Conservation (phyloP, 2,888 invertebrate genomes). For the Neoscelio sp. region DNA sequence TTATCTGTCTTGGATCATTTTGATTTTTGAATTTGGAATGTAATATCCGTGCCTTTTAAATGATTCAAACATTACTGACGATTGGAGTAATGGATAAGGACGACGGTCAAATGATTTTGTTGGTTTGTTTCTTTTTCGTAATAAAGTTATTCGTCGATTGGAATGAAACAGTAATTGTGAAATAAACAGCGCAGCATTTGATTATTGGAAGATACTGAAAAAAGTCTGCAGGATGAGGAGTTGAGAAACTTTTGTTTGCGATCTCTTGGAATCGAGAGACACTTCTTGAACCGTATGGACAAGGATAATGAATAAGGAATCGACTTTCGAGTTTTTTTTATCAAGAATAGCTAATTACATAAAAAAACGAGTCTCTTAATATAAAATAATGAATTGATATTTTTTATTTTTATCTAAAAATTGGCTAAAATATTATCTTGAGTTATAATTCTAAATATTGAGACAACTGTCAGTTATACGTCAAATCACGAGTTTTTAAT, state of each 20-base stretch:
- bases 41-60: slow-evolving; percentile 16
- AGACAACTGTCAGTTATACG: no score
- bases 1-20: slow-evolving; percentile 34
- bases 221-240: slow-evolving; percentile 44
- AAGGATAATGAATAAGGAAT: slow-evolving; percentile 45
- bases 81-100: no score
- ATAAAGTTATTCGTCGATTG: no score
- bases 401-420: no score
- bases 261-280: slow-evolving; percentile 39
- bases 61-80: slow-evolving; percentile 36
- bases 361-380: no score
- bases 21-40: slow-evolving; percentile 35
- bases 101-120: no score
- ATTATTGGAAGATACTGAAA: slow-evolving; percentile 40
- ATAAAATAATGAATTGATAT: no score
- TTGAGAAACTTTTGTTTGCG: slow-evolving; percentile 45
- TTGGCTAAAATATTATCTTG: no score
- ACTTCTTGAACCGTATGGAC: slow-evolving; percentile 36
- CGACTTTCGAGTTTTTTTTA: slow-evolving; percentile 38
- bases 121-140: no score
- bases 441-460: no score
- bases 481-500: no score
- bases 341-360: slow-evolving; percentile 40
- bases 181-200: slow-evolving; percentile 21
- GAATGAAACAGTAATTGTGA: slow-evolving; percentile 46